A percentile compares a stretch with the other conserved stretches of the same genome.
Evolutionary conservation across 2,888 invertebrate genomes (phyloP).

Genomic region (Chrysomela aeneicollis): DNA sequence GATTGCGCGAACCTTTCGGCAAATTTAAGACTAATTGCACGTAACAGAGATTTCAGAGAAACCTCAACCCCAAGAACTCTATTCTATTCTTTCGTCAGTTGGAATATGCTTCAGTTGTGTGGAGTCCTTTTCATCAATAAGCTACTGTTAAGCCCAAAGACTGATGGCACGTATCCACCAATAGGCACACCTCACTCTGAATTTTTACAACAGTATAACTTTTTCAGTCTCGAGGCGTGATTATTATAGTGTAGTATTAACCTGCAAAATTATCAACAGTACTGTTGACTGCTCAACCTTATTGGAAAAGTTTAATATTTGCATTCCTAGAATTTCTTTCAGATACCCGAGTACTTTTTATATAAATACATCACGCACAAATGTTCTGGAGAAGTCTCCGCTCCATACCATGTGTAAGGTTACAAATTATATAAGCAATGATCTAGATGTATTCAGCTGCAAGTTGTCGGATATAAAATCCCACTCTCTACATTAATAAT

Average conservation of each 20-base stretch:
- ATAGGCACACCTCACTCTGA: too few relatives aligned
- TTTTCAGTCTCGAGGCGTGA: neutral
- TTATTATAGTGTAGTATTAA: neutral
- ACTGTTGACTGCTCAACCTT: neutral
- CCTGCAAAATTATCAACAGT: neutral
- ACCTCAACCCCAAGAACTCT: too few relatives aligned
- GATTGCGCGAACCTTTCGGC: constrained; percentile 3
- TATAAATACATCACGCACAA: too few relatives aligned
- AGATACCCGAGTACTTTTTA: neutral
- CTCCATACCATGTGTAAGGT: neutral
- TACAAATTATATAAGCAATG: neutral
- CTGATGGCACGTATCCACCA: neutral
- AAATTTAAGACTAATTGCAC: too few relatives aligned
- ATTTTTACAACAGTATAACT: neutral
- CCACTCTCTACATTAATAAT: neutral
- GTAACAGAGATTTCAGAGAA: too few relatives aligned
- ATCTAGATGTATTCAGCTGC: neutral
- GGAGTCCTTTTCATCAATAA: neutral
- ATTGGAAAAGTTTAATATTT: neutral
- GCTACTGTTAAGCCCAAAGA: neutral
- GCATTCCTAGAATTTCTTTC: neutral
- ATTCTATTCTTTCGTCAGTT: too few relatives aligned
- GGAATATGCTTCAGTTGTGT: too few relatives aligned
- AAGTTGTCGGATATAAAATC: neutral
- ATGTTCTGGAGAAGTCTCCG: too few relatives aligned